Base-by-base conservation (phyloP, 1,140 invertebrate genomes). In the Camponotus pennsylvanicus region DNA sequence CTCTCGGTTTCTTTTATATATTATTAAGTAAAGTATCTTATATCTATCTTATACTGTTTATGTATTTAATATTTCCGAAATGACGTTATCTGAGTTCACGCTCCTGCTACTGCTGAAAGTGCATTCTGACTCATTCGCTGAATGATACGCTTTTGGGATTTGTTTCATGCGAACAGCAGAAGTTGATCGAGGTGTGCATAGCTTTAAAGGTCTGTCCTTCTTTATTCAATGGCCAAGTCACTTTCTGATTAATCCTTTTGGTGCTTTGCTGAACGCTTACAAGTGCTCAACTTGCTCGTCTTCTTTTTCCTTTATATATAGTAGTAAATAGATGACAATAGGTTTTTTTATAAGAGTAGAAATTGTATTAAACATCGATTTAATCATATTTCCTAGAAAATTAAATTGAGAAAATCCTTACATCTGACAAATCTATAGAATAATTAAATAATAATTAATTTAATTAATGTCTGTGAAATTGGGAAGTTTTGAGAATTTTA, bases 111-210 rank as follows among this genome's bases (percentile, higher is more conserved):
- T 63, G 88, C 76, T 82, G 52, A 78, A 76, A 83, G 52, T 52
- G 32, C 59, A 75, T 78, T 42, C 57, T 64, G 89, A 52, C 86
- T 86, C 69, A 92, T 90, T 90, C 87, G 88, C 86, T 91, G 92
- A 94, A 95, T 95, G 93, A 95, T 93, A 92, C 92, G 93, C 94
- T 95, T 95, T 95, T 95, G 92, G 95, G 87, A 95, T 96, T 93
- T 95, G 94, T 95, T 96, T 96, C 96, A 96, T 96, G 96, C 95
- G 91, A 94, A 96, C 94, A 91, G 96, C 97, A 98, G 97, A 98
- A 98, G 97, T 97, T 98, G 96, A 97, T 97, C 96, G 97, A 98
- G 96, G 97, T 97, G 96, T 98, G 97, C 97, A 97, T 98, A 96
- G 97, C 97, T 94, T 97, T 98, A 94, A 98, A 98, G 97, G 97